Evolutionary conservation across 1,140 invertebrate species (phyloP).

Genomic region (Aphidius gifuensis): DNA sequence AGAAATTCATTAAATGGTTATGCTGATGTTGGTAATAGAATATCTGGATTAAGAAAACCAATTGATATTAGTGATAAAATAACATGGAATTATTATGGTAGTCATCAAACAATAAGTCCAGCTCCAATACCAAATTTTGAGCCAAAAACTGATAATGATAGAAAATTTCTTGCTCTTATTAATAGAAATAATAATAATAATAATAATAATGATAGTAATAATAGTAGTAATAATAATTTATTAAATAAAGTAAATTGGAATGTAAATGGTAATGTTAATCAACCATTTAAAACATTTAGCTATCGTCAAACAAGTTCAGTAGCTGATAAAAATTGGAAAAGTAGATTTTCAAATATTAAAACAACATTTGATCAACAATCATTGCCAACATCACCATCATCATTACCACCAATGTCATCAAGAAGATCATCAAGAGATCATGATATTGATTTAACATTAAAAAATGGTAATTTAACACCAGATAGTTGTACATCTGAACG

Average conservation of each 20-base stretch:
- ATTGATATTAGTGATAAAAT: conserved; percentile 59
- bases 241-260: too few relatives aligned
- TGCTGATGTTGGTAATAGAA: conserved; percentile 32
- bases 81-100: conserved; percentile 10
- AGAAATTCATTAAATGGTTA: conserved; percentile 25
- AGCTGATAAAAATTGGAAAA: conserved; percentile 67
- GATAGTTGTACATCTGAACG: too few relatives aligned
- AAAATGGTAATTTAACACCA: neutral
- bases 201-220: too few relatives aligned
- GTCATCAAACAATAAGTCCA: conserved; percentile 37
- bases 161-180: conserved; percentile 79
- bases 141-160: conserved; percentile 80
- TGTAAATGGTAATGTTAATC: conserved; percentile 34
- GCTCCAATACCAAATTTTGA: conserved; percentile 69
- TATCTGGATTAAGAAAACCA: conserved; percentile 53
- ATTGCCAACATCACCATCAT: conserved; percentile 2
- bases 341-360: conserved; percentile 79
- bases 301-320: conserved; percentile 33
- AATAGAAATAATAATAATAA: conserved; percentile 65
- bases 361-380: conserved; percentile 61
- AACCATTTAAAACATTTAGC: conserved; percentile 42
- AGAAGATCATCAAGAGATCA: neutral
- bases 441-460: too few relatives aligned
- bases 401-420: neutral
- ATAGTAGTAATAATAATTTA: too few relatives aligned